These are phyloP conservation scores for Amblyjoppa fuscipennis DNA, from an alignment of 2,888 invertebrate genomes.

Conservation along the genomic window DNA sequence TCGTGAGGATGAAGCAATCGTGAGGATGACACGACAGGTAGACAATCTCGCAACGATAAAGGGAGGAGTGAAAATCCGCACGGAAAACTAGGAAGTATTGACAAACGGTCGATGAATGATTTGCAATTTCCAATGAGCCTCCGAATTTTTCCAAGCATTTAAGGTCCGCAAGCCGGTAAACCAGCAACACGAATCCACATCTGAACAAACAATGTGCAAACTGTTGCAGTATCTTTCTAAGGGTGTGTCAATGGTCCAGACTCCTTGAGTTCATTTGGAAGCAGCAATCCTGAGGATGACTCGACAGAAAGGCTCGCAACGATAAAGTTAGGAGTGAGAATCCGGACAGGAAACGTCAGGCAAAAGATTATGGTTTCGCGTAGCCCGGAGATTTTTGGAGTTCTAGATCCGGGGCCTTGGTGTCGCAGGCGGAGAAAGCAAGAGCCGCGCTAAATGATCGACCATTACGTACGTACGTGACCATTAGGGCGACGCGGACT, in stretches of 20 bases:
- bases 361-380: not conserved
- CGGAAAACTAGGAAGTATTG: constrained; percentile 1
- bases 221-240: not conserved
- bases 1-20: not conserved
- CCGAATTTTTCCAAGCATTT: too few species aligned
- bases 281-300: not conserved
- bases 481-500: constrained; percentile 9
- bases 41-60: not conserved
- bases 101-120: constrained; percentile 6
- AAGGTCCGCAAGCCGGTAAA: too few species aligned
- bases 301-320: not conserved
- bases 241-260: too few species aligned
- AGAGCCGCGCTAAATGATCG: constrained; percentile 39
- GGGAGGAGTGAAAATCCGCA: not conserved
- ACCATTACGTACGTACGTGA: constrained; percentile 58
- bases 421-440: constrained; percentile 12
- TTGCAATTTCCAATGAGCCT: not conserved
- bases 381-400: not conserved
- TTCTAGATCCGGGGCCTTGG: constrained; percentile 8
- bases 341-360: not conserved
- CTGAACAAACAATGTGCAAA: not conserved
- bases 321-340: not conserved
- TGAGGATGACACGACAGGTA: not conserved
- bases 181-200: too few species aligned
- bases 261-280: not conserved